Evolutionary conservation across 2,113 vertebrate species (phyloP).

Genomic region (Pteronura brasiliensis): DNA sequence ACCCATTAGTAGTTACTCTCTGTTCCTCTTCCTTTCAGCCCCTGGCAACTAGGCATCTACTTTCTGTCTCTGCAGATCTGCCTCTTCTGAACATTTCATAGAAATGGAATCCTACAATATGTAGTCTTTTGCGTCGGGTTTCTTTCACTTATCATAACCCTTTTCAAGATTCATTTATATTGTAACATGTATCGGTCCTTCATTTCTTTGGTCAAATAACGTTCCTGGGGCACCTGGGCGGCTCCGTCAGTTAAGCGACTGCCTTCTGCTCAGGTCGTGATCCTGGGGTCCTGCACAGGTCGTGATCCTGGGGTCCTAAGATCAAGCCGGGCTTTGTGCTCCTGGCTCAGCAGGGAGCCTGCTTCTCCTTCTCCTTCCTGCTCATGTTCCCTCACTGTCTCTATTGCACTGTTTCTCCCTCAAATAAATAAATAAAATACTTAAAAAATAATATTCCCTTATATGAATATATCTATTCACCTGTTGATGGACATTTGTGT

Average conservation of each 20-base stretch:
- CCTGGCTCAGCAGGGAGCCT: too few relatives aligned
- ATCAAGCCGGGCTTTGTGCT: too few relatives aligned
- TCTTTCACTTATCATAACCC: neutral
- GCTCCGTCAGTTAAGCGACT: too few relatives aligned
- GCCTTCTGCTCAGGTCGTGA: too few relatives aligned
- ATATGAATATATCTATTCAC: neutral
- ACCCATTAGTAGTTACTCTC: neutral
- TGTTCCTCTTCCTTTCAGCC: neutral
- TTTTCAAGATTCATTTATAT: neutral
- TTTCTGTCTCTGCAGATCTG: neutral
- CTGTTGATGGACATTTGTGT: neutral
- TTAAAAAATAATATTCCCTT: neutral
- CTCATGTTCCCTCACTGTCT: too few relatives aligned
- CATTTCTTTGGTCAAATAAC: neutral
- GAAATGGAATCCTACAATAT: neutral
- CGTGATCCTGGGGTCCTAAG: too few relatives aligned
- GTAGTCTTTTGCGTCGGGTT: neutral
- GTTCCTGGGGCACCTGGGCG: too few relatives aligned
- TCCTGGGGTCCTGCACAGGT: too few relatives aligned
- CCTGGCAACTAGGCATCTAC: neutral
- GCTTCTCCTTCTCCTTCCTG: too few relatives aligned
- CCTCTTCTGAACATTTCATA: neutral
- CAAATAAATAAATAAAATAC: too few relatives aligned
- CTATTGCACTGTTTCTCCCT: too few relatives aligned
- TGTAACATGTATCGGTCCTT: neutral